Base-by-base conservation (phyloP, 2,888 invertebrate species). In the Exephanes ischioxanthus region DNA sequence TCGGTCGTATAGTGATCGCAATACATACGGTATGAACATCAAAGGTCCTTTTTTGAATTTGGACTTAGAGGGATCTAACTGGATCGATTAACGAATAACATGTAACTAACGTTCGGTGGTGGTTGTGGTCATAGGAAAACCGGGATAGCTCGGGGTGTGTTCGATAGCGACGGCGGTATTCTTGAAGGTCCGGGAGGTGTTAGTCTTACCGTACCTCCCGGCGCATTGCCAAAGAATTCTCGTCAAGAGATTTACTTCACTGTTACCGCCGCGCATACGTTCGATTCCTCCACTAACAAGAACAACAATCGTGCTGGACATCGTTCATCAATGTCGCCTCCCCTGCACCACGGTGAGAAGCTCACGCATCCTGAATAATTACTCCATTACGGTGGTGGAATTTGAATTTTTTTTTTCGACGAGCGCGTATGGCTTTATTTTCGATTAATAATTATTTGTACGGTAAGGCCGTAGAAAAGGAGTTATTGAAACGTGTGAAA, bases 211-310 rank as follows among this genome's bases (percentile, higher is more conserved):
- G 97, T 99, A 92, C 99, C 99, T 66, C 96, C 97, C 77, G 97
- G 98, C 88, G 99, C 99, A 68, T 96, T 99, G 89, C 96, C 97
- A 72, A 95, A 96, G 55, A 98, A 98, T 78, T 96, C 96, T 91
- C 96, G 96, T 91, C 98, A 98, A 95, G 98, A 98, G 94, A 97
- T 99, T 93, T 99, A 98, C 96, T 98, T 99, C 95, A 98, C 97
- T 91, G 97, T 97, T 91, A 96, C 97, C 89, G 97, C 97, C 94
- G 97, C 97, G 88, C 96, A 97, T 92, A 97, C 97, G 94, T 97
- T 97, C 94, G 96, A 96, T 92, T 98, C 98, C 88, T 80, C 80
- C 70, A 41, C 83, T 80, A 84, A 80, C 86, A 84, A 86, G 80
- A 98, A 89, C 89, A 90, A 88, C 87, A 90, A 90, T 87, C 88